Evolutionary conservation across 2,797 vertebrate species (phyloP).

Genomic region (Centropyge bicolor): DNA sequence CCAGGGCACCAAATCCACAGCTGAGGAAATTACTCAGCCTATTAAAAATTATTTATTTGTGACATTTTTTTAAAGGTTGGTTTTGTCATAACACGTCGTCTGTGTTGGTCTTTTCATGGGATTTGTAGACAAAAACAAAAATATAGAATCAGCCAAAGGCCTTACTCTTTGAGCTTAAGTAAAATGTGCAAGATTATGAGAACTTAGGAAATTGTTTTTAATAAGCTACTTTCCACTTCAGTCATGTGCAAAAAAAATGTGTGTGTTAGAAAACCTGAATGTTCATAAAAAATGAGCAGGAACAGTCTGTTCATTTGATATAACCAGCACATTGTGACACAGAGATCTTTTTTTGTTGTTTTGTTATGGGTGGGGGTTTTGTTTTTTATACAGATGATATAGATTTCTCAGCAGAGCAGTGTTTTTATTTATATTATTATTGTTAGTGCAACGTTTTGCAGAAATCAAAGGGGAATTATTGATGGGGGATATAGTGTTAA

Average conservation of each 20-base stretch:
- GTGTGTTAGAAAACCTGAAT: neutral
- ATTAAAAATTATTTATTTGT: neutral
- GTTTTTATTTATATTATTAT: too few species aligned
- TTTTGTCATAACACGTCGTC: neutral
- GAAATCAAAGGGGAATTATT: neutral
- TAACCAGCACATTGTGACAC: neutral
- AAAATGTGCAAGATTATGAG: neutral
- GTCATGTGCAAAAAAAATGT: neutral
- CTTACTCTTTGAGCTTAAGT: neutral
- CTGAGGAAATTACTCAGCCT: neutral
- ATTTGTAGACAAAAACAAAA: neutral
- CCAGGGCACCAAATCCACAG: neutral
- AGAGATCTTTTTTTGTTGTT: neutral
- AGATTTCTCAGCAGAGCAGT: too few species aligned
- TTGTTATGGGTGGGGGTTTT: too few species aligned
- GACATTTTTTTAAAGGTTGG: neutral
- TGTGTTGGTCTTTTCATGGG: neutral
- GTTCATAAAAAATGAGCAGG: neutral
- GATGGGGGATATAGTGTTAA: neutral
- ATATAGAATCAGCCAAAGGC: neutral
- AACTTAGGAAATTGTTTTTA: neutral
- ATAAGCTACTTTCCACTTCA: neutral
- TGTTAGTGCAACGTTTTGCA: too few species aligned
- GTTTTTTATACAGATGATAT: too few species aligned
- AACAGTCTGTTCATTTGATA: neutral